Percentiles rank a stretch among this genome's conserved stretches.
Evolutionary conservation across 2,797 vertebrate genomes (phyloP).

Genomic region (Austrolebias charrua): DNA sequence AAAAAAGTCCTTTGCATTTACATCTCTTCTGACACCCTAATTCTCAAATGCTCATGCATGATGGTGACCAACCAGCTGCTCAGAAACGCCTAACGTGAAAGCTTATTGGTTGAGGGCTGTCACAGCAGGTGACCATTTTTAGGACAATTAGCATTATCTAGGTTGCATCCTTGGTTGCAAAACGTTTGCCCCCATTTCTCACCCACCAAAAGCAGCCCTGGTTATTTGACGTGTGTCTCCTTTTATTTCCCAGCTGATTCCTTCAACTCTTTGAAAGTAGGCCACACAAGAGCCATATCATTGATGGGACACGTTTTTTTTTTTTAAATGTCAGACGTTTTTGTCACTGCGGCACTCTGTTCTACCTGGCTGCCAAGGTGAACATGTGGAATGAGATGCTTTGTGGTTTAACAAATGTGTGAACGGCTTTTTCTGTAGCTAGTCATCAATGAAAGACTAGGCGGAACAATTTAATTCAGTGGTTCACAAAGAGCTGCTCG

Average conservation of each 20-base stretch:
- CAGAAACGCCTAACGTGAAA: conserved; percentile 11
- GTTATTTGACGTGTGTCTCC: conserved; percentile 72
- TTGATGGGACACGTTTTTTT: conserved; percentile 44
- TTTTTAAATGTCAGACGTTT: conserved; percentile 32
- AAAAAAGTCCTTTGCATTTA: conserved; percentile 9
- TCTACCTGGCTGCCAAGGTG: conserved; percentile 37
- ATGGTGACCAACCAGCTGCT: conserved; percentile 6
- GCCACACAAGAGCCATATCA: conserved; percentile 56
- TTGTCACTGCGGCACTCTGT: conserved; percentile 10
- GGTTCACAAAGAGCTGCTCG: not conserved
- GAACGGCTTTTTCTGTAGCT: conserved; percentile 5
- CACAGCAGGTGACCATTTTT: conserved; percentile 54
- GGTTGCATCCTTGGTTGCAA: conserved; percentile 69
- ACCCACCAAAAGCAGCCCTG: conserved; percentile 60
- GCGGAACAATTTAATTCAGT: not conserved
- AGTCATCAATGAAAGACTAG: conserved; percentile 17
- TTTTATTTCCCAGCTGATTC: conserved; percentile 74
- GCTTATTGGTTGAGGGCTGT: conserved; percentile 2
- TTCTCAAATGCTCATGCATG: not conserved
- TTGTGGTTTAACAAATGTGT: conserved; percentile 14
- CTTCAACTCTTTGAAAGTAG: conserved; percentile 69
- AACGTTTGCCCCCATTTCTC: conserved; percentile 73
- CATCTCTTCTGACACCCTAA: conserved; percentile 3
- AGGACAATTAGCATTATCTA: conserved; percentile 71
- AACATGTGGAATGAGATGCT: conserved; percentile 18